Base-by-base conservation (phyloP, 2,113 vertebrate genomes). In the Apodemus sylvaticus region DNA sequence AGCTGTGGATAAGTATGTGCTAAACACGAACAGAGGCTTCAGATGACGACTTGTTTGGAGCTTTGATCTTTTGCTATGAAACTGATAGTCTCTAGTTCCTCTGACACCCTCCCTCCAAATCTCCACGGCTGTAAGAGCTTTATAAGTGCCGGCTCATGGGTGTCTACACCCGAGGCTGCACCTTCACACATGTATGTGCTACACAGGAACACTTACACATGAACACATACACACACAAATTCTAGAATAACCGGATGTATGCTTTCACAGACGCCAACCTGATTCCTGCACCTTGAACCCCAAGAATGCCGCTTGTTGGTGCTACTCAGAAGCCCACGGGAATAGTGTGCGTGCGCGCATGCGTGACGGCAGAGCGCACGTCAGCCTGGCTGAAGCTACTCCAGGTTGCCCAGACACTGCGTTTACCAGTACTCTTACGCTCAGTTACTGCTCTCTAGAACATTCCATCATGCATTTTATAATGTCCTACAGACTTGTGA, bases 11-110 rank as follows among this genome's bases (percentile, higher is more conserved):
- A 94, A 64, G 71, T 77, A 89, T 86, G 62, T 83, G 79, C 94
- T 96, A 97, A 96, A 96, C 93, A 96, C 17, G 78, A 93, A 94
- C 66, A 86, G 58, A 51, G 86, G 71, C 87, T 96, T 87, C n/a
- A 92, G 96, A 96, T 97, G 97, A 97, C 92, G 96, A 94, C 96
- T 96, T 85, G 92, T 92, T 95, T 95, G 93, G 92, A 92, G 68
- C 92, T 96, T 93, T 94, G 85, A 95, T 94, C 90, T 70, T 94
- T 39, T 92, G 88, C 79, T 29, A 83, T 10, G 94, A 87, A 91
- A 70, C 74, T 77, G 66, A 87, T 3, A 94, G 96, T 70, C 58
- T 96, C 66, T 86, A 36, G 0, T 78, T 90, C 89, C 64, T 81
- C 42, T 73, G 73, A 85, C 85, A 88, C 71, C 58, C 87, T 85